Conservation (phyloP, 2,888 invertebrate species). For the Aspidiotus destructor region DNA sequence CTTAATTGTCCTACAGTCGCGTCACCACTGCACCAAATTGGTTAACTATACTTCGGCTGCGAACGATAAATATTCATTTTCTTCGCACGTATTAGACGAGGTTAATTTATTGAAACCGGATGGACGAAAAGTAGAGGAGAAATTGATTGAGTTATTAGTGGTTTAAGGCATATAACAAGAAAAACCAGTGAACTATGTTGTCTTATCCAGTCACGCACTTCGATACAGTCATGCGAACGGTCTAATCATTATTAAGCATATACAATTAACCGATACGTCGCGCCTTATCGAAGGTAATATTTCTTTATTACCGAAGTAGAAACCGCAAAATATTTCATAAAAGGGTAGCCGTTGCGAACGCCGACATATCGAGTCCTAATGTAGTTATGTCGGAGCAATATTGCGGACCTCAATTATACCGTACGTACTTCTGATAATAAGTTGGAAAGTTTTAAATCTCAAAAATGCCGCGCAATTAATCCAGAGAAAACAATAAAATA, state of each 20-base stretch:
- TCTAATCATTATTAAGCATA: constrained; percentile 19
- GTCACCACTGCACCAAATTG: background rate
- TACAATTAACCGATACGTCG: constrained; percentile 17
- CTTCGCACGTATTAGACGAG: background rate
- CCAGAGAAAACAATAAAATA: too few species aligned
- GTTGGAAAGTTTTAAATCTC: too few species aligned
- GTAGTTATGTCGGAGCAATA: too few species aligned
- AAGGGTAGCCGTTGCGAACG: too few species aligned
- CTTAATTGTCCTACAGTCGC: background rate
- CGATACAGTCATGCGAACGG: constrained; percentile 22
- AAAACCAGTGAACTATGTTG: constrained; percentile 27
- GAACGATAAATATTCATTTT: constrained; percentile 4
- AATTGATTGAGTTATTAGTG: constrained; percentile 29
- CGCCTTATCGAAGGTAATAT: background rate
- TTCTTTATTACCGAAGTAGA: too few species aligned
- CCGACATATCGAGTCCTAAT: too few species aligned
- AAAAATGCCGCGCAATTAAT: too few species aligned
- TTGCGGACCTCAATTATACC: too few species aligned
- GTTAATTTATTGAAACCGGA: constrained; percentile 9
- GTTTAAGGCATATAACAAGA: constrained; percentile 28
- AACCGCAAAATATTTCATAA: too few species aligned
- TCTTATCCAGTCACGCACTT: constrained; percentile 26
- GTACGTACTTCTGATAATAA: too few species aligned
- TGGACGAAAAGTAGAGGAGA: constrained; percentile 13
- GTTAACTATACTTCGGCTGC: background rate